Conservation (phyloP, 2,113 vertebrate genomes). For the Apaloderma vittatum region DNA sequence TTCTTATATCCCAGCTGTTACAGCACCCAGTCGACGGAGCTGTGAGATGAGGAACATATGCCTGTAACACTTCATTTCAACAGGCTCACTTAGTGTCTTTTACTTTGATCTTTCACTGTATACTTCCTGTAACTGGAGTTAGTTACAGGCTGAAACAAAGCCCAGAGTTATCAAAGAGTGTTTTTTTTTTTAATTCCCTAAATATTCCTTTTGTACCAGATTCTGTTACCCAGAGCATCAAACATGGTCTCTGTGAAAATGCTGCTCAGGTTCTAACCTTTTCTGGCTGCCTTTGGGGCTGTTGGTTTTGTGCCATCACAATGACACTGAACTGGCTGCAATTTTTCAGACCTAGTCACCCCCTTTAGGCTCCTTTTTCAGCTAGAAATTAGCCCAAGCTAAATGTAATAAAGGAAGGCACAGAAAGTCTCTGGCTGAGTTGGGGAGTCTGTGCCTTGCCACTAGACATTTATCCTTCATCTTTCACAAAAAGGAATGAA, state of each 20-base stretch:
- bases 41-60: constrained; percentile 75
- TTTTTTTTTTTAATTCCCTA: background rate
- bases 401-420: background rate
- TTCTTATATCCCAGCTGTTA: constrained; percentile 72
- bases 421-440: background rate
- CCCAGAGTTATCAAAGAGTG: constrained; percentile 44
- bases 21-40: constrained; percentile 55
- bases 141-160: constrained; percentile 71
- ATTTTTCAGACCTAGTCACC: background rate
- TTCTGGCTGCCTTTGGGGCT: background rate
- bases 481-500: background rate
- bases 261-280: background rate
- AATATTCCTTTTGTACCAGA: constrained; percentile 49
- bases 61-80: constrained; percentile 76
- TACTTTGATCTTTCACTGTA: constrained; percentile 71
- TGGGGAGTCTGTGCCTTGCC: background rate
- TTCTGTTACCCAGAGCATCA: constrained; percentile 8
- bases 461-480: background rate
- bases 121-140: constrained; percentile 71
- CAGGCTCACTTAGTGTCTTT: constrained; percentile 65
- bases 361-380: background rate
- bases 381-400: background rate
- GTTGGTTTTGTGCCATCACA: fast-evolving
- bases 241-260: background rate
- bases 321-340: fast-evolving